These are phyloP conservation scores for Lethenteron reissneri DNA, from an alignment of 2,113 vertebrate genomes.

Conservation along the genomic window DNA sequence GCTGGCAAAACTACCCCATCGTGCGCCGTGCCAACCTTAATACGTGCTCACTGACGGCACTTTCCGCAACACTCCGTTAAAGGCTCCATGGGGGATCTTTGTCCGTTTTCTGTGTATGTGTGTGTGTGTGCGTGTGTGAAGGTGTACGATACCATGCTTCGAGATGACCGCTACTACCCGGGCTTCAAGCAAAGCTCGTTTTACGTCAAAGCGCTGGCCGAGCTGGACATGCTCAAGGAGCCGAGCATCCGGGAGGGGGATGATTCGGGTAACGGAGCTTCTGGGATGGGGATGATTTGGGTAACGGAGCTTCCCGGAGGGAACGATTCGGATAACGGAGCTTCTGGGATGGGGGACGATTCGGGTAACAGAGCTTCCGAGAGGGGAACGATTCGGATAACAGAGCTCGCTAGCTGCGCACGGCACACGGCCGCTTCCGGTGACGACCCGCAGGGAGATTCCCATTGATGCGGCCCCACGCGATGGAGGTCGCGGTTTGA, in stretches of 20 bases:
- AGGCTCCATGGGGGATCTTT: not conserved
- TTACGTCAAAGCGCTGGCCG: slow-evolving; percentile 89
- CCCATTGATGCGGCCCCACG: too few relatives aligned
- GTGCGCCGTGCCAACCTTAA: too few relatives aligned
- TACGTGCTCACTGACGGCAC: not conserved
- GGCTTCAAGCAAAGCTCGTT: slow-evolving; percentile 74
- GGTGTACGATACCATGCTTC: slow-evolving; percentile 92
- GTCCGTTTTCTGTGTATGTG: not conserved
- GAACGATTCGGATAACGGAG: slow-evolving; percentile 28
- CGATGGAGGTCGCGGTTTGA: too few relatives aligned
- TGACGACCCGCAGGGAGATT: too few relatives aligned
- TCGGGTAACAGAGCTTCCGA: too few relatives aligned
- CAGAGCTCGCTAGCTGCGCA: slow-evolving; percentile 87
- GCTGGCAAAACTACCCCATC: too few relatives aligned
- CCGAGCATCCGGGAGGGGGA: slow-evolving; percentile 89
- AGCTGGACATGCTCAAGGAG: slow-evolving; percentile 95
- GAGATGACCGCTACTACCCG: slow-evolving; percentile 78
- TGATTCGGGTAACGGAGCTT: slow-evolving; percentile 18
- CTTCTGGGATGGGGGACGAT: too few relatives aligned
- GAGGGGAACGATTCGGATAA: slow-evolving; percentile 36
- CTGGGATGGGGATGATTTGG: too few relatives aligned
- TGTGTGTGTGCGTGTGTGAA: slow-evolving; percentile 14
- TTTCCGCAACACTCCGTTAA: not conserved
- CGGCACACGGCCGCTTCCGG: slow-evolving; percentile 11
- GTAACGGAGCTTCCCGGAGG: slow-evolving; percentile 51